These are phyloP conservation scores for Cryptophagus acutangulus DNA, from an alignment of 2,888 invertebrate species.

Conservation along the genomic window DNA sequence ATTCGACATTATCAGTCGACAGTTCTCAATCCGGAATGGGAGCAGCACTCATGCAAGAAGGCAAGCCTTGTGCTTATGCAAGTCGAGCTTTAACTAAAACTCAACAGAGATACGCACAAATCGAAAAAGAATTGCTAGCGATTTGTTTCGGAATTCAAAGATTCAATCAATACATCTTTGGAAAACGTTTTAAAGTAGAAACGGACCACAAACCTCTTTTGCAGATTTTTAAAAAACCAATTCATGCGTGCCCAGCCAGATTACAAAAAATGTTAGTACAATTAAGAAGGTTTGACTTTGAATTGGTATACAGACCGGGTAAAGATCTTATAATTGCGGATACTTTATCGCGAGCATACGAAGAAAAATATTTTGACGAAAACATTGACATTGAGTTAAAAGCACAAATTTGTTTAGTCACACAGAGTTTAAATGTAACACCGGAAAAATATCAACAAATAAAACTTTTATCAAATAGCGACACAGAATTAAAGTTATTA, in stretches of 20 bases:
- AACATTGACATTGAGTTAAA: conserved; percentile 13
- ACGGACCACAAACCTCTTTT: conserved; percentile 23
- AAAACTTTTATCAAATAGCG: conserved; percentile 14
- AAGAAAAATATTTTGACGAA: conserved; percentile 13
- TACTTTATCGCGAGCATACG: conserved; percentile 16
- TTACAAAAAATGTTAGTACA: conserved; percentile 16
- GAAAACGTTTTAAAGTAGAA: conserved; percentile 17
- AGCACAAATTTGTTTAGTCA: conserved; percentile 15
- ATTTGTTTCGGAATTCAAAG: conserved; percentile 7
- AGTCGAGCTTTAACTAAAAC: conserved; percentile 12
- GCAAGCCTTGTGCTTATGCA: conserved; percentile 5
- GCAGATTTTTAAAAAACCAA: conserved; percentile 15
- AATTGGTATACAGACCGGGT: conserved; percentile 17
- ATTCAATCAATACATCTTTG: conserved; percentile 9
- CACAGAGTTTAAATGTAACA: conserved; percentile 1
- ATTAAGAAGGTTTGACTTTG: conserved; percentile 15
- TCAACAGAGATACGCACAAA: conserved; percentile 11
- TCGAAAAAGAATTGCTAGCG: conserved; percentile 9
- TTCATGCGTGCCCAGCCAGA: conserved; percentile 13
- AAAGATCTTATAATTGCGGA: conserved; percentile 19
- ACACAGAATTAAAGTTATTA: conserved; percentile 22
- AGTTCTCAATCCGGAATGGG: conserved; percentile 12
- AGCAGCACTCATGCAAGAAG: conserved; percentile 14
- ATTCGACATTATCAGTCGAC: conserved; percentile 14
- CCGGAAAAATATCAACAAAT: conserved; percentile 15